These are phyloP conservation scores for Eudasyphora cyanicolor DNA, from an alignment of 2,888 invertebrate genomes.

Conservation along the genomic window DNA sequence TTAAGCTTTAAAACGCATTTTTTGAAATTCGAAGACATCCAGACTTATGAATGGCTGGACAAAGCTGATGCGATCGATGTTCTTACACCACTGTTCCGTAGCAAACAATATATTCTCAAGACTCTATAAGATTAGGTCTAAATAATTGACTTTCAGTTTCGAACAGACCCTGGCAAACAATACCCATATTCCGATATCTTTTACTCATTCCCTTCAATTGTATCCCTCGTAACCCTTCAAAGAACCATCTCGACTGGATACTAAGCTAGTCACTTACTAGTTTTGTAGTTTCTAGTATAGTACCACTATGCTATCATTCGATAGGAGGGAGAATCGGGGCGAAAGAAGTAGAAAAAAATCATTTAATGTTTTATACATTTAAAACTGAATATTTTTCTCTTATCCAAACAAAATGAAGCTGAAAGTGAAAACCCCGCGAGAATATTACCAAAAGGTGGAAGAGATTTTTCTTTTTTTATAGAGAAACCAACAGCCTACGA, in stretches of 20 bases:
- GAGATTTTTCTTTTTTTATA: constrained; percentile 28
- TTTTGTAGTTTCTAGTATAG: neutral
- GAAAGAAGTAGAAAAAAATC: neutral
- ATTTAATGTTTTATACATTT: constrained; percentile 37
- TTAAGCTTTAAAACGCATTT: too few species aligned
- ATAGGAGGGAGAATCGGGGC: neutral
- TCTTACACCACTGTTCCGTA: too few species aligned
- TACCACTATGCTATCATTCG: too few species aligned
- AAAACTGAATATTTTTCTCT: constrained; percentile 22
- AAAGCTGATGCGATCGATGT: too few species aligned
- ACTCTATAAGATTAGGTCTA: too few species aligned
- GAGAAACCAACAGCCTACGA: constrained; percentile 22
- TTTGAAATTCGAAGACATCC: too few species aligned
- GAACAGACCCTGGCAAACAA: too few species aligned
- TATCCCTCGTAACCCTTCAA: neutral
- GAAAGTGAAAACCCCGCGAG: constrained; percentile 77
- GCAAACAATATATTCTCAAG: too few species aligned
- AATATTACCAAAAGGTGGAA: constrained; percentile 64
- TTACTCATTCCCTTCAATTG: too few species aligned
- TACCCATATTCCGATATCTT: too few species aligned
- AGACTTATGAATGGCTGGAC: too few species aligned
- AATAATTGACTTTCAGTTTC: too few species aligned
- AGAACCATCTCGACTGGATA: neutral
- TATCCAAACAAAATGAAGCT: constrained; percentile 69
- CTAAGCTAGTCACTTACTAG: neutral